Base-by-base conservation (phyloP, 2,113 vertebrate species). In the Callipepla californica region DNA sequence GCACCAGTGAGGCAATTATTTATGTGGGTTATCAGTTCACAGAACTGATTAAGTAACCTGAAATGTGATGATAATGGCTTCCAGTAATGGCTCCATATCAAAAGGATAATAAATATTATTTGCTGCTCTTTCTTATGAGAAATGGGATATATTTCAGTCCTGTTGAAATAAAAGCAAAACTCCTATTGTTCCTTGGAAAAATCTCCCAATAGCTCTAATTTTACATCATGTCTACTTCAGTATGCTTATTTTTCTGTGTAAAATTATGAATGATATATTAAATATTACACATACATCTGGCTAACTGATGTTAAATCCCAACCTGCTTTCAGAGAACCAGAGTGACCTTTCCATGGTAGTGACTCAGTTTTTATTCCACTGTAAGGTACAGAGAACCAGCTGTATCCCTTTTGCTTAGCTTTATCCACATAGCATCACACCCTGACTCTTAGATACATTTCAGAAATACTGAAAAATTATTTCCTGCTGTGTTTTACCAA, bases 11-110 rank as follows among this genome's bases (percentile, higher is more conserved):
- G 85, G 78, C 78, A 93, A 87, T 92, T 87, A 93, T 93, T 94
- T 93, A 91, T 85, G 87, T 91, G 59, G 92, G 91, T 95, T 96
- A 95, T 96, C 95, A 94, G 91, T 94, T 93, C 92, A 95, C 74
- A 85, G 77, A 78, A 80, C 66, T 95, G 93, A 96, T 94, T 94
- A 94, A 90, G 91, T 95, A 95, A 95, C 89, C 62, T 85, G 95
- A 93, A 94, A 92, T 95, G 93, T 57, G 83, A 96, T 95, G 88
- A 90, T 94, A 92, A 95, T 93, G 86, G 93, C 92, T 95, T 93
- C 94, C 94, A 95, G 94, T 92, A 92, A 95, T 89, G 88, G 86
- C 85, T 92, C 48, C n/a, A 13, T 93, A 89, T 84, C 86, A 93
- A 93, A 93, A 92, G 73, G 83, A 82, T 81, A 87, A 90, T 93